Evolutionary conservation across 2,797 vertebrate species (phyloP).

Genomic region (Argya squamiceps): DNA sequence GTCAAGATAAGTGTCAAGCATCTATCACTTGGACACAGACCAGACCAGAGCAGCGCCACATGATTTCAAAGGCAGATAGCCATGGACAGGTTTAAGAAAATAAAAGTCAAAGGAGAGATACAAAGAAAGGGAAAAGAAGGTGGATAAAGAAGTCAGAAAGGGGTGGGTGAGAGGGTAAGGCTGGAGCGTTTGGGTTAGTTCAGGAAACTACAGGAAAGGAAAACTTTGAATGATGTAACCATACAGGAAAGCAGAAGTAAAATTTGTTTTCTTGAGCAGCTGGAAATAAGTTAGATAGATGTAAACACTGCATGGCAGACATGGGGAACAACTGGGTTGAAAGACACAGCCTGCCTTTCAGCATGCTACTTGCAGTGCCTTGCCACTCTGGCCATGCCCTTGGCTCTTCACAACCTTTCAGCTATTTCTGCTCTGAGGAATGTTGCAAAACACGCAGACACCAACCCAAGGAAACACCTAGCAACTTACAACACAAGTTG

Average conservation of each 20-base stretch:
- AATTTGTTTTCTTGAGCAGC: neutral
- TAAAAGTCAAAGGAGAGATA: neutral
- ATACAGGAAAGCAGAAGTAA: neutral
- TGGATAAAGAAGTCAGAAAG: neutral
- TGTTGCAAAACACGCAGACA: neutral
- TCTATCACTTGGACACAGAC: neutral
- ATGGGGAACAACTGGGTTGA: neutral
- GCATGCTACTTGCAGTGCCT: neutral
- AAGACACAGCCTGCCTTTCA: conserved; percentile 15
- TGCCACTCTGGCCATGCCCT: neutral
- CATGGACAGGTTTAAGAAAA: neutral
- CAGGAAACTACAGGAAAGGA: neutral
- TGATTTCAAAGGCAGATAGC: neutral
- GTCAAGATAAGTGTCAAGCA: neutral
- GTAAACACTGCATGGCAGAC: neutral
- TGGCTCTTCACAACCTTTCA: neutral
- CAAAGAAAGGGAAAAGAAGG: neutral
- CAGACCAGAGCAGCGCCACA: neutral
- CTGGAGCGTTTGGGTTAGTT: neutral
- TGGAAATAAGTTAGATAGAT: neutral
- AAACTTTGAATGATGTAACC: neutral
- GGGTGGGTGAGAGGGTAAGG: neutral
- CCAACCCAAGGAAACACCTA: neutral
- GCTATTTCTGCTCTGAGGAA: neutral
- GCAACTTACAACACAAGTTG: neutral